A percentile compares a stretch with the other conserved stretches of the same genome.
Evolutionary conservation across 2,888 invertebrate species (phyloP).

Genomic region (Lycaena phlaeas): DNA sequence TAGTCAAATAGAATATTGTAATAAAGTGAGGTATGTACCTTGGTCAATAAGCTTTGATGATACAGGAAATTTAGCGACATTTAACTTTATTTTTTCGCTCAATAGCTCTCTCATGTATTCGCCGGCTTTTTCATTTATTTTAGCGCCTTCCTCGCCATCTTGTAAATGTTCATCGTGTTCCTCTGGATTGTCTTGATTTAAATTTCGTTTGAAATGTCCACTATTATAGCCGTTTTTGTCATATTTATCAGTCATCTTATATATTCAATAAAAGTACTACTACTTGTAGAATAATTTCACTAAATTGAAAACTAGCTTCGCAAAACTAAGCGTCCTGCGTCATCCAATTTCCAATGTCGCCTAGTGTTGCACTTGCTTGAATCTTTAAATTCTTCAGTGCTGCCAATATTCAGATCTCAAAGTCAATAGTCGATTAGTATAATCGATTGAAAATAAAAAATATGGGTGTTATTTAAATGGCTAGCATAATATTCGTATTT

Average conservation of each 20-base stretch:
- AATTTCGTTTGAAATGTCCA: slow-evolving; percentile 62
- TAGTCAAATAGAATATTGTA: no score
- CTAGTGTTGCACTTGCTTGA: no score
- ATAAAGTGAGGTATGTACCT: slow-evolving; percentile 68
- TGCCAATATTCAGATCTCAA: no score
- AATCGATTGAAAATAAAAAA: no score
- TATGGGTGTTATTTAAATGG: no score
- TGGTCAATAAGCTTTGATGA: slow-evolving; percentile 80
- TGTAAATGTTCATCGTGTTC: slow-evolving; percentile 41
- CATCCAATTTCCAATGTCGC: slow-evolving; percentile 5
- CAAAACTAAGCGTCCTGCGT: slow-evolving; percentile 11
- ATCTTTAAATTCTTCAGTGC: no score
- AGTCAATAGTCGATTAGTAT: no score
- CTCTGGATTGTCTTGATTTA: slow-evolving; percentile 33
- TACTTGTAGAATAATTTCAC: slow-evolving; percentile 8
- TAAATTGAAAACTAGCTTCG: slow-evolving; percentile 8
- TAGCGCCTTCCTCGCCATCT: slow-evolving; percentile 71
- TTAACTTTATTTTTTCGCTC: slow-evolving; percentile 79
- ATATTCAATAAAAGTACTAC: background rate
- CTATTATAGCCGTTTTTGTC: slow-evolving; percentile 63
- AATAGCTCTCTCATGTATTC: slow-evolving; percentile 85
- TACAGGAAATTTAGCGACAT: slow-evolving; percentile 78
- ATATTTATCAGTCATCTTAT: slow-evolving; percentile 45
- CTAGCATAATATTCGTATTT: no score
- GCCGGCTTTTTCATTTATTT: slow-evolving; percentile 79